Percentiles rank a stretch among this genome's conserved stretches.
Evolutionary conservation across 2,113 vertebrate species (phyloP).

Genomic region (Strigops habroptila): DNA sequence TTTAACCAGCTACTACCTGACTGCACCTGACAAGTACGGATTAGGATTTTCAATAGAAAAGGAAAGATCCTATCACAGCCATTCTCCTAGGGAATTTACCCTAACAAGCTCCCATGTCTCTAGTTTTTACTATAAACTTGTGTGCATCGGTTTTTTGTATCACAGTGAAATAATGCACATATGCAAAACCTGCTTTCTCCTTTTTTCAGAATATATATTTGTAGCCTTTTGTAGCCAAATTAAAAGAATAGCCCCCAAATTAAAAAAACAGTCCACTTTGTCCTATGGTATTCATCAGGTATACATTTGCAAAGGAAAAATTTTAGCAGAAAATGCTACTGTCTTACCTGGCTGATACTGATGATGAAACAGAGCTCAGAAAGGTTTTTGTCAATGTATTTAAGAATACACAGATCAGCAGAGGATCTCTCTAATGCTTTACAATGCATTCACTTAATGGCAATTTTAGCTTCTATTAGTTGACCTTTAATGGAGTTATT

Average conservation of each 20-base stretch:
- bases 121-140: not conserved
- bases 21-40: not conserved
- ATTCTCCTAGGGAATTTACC: not conserved
- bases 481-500: not conserved
- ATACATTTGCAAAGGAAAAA: not conserved
- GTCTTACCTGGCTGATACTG: not conserved
- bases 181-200: not conserved
- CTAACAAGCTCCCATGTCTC: not conserved
- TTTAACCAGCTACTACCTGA: not conserved
- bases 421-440: not conserved
- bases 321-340: not conserved
- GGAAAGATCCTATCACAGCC: not conserved
- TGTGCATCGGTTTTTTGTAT: not conserved
- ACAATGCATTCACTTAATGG: not conserved
- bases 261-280: not conserved
- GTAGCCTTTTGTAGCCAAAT: not conserved
- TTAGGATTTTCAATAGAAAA: not conserved
- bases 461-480: not conserved
- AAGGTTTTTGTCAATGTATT: not conserved
- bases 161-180: not conserved
- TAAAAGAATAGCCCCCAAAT: not conserved
- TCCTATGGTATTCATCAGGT: not conserved
- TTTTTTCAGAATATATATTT: not conserved
- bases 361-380: not conserved
- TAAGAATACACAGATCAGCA: not conserved